Evolutionary conservation across 1,140 invertebrate genomes (phyloP).

Genomic region (Heterodera schachtii): DNA sequence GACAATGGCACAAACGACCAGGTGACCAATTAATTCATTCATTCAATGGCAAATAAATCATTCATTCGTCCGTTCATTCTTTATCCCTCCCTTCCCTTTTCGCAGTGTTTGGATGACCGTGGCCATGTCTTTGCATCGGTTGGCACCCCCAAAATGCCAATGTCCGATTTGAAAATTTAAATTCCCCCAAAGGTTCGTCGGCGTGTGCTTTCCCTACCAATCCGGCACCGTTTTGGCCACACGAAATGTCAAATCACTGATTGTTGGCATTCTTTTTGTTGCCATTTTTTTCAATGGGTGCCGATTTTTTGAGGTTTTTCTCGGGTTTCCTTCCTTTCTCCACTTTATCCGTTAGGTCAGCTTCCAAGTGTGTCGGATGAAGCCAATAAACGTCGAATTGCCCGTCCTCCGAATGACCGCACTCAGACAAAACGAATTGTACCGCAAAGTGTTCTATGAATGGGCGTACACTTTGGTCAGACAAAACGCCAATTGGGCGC

Average conservation of each 20-base stretch:
- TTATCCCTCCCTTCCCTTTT: not conserved
- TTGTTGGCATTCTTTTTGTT: conserved; percentile 38
- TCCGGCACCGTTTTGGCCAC: conserved; percentile 35
- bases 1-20: conserved; percentile 56
- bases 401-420: conserved; percentile 48
- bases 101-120: conserved; percentile 58
- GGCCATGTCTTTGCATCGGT: conserved; percentile 33
- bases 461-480: conserved; percentile 51
- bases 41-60: not conserved
- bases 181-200: conserved; percentile 47
- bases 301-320: conserved; percentile 51
- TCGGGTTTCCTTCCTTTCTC: conserved; percentile 17
- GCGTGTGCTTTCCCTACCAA: conserved; percentile 56
- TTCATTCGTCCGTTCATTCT: conserved; percentile 12
- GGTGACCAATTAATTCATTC: conserved; percentile 21
- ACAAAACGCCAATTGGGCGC: not conserved
- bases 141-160: not conserved
- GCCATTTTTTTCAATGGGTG: conserved; percentile 51
- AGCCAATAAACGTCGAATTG: conserved; percentile 51
- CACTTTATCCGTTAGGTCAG: conserved; percentile 17
- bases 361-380: conserved; percentile 49
- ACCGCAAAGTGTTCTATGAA: conserved; percentile 53
- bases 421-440: conserved; percentile 44
- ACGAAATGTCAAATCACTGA: conserved; percentile 45
- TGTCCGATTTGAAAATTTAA: not conserved